Percentiles rank a stretch among this genome's conserved stretches.
These are phyloP conservation scores for Cuculus canorus DNA, from an alignment of 2,797 vertebrate species.

Conservation along the genomic window DNA sequence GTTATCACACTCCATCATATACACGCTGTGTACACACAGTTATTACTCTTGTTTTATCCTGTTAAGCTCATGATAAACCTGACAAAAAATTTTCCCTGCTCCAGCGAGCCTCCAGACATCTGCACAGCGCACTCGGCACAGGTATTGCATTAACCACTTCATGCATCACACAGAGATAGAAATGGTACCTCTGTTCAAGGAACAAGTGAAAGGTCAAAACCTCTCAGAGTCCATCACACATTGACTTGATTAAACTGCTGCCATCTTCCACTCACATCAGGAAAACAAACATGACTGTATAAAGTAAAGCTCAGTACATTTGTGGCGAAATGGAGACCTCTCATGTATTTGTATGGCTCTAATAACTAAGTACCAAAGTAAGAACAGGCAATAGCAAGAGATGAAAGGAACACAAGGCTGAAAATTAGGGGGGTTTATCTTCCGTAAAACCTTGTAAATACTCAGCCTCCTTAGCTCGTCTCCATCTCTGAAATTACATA, in stretches of 20 bases:
- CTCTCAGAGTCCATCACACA: neutral
- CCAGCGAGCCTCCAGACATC: neutral
- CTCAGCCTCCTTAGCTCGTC: neutral
- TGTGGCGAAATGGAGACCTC: neutral
- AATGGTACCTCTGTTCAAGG: neutral
- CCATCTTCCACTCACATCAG: neutral
- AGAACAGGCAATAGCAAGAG: neutral
- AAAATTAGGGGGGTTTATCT: neutral
- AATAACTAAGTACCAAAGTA: neutral
- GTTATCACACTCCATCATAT: neutral
- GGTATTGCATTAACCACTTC: neutral
- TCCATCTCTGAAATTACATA: neutral
- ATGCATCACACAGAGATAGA: no score
- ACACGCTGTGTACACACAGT: neutral
- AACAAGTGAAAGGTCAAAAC: neutral
- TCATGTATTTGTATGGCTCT: neutral
- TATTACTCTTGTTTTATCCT: neutral
- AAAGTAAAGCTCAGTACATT: neutral
- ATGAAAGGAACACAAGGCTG: neutral
- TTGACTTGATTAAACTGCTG: neutral
- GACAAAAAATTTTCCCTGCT: neutral
- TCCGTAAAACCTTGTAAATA: neutral
- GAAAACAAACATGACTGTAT: neutral
- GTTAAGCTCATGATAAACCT: neutral
- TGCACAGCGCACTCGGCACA: neutral